Conservation (phyloP, 2,113 vertebrate genomes). For the Dasyurus viverrinus region DNA sequence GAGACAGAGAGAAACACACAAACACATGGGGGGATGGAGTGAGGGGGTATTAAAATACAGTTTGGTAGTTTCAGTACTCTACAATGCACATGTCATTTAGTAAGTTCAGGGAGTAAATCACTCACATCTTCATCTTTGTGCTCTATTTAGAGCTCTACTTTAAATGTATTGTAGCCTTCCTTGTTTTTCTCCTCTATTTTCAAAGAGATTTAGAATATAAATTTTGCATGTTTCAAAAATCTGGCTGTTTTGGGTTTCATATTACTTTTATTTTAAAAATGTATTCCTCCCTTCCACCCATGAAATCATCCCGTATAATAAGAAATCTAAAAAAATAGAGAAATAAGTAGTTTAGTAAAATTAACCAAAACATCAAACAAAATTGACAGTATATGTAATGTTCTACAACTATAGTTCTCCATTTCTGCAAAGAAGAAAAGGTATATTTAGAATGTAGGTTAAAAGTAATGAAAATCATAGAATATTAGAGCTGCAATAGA, state of each 20-base stretch:
- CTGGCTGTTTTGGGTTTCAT: not conserved
- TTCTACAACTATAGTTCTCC: not conserved
- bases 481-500: not conserved
- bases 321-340: not conserved
- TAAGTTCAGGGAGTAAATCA: constrained; percentile 49
- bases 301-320: not conserved
- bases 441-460: not conserved
- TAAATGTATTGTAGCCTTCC: constrained; percentile 55
- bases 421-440: not conserved
- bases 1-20: not conserved
- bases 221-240: not conserved
- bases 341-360: not conserved
- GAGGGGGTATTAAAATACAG: not conserved
- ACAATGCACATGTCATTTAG: not conserved
- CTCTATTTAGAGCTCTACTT: constrained; percentile 55
- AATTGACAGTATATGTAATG: not conserved
- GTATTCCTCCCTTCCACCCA: not conserved
- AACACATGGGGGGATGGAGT: not conserved
- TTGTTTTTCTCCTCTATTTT: constrained; percentile 17
- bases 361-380: not conserved
- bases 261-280: not conserved
- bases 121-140: constrained; percentile 47
- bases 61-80: not conserved
- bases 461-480: not conserved
- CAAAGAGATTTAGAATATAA: constrained; percentile 12